These are phyloP conservation scores for Malachius bipustulatus DNA, from an alignment of 2,888 invertebrate species.

Conservation along the genomic window DNA sequence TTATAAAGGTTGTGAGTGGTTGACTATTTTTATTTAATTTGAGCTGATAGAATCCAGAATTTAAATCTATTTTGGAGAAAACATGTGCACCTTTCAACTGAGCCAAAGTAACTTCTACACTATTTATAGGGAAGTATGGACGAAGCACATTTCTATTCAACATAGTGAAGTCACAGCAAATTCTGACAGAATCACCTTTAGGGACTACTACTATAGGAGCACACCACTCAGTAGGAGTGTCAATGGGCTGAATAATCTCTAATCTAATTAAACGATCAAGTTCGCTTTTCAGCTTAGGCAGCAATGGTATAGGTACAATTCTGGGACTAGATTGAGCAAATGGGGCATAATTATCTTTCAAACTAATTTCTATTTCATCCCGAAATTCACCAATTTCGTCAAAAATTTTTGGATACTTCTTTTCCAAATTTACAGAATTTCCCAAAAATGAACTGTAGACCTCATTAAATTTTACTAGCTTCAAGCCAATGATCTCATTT, in stretches of 20 bases:
- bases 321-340: constrained; percentile 1
- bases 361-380: not conserved
- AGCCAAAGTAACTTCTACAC: constrained; percentile 2
- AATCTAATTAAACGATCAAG: not conserved
- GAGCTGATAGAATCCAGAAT: constrained; percentile 8
- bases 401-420: constrained; percentile 5
- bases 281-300: not conserved
- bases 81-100: not conserved
- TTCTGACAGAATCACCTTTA: constrained; percentile 1
- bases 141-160: constrained; percentile 2
- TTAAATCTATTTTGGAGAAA: not conserved
- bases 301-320: constrained; percentile 5
- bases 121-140: constrained; percentile 4
- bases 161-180: constrained; percentile 4
- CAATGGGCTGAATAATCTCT: constrained; percentile 4
- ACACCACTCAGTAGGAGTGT: constrained; percentile 1
- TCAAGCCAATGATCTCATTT: not conserved
- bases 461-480: not conserved
- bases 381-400: not conserved
- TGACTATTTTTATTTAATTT: constrained; percentile 7
- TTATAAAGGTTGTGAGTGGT: constrained; percentile 10
- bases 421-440: not conserved
- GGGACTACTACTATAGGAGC: constrained; percentile 2
- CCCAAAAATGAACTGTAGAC: not conserved
- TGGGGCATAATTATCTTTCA: constrained; percentile 1